Evolutionary conservation across 2,797 vertebrate genomes (phyloP).

Genomic region (Thalassophryne amazonica): DNA sequence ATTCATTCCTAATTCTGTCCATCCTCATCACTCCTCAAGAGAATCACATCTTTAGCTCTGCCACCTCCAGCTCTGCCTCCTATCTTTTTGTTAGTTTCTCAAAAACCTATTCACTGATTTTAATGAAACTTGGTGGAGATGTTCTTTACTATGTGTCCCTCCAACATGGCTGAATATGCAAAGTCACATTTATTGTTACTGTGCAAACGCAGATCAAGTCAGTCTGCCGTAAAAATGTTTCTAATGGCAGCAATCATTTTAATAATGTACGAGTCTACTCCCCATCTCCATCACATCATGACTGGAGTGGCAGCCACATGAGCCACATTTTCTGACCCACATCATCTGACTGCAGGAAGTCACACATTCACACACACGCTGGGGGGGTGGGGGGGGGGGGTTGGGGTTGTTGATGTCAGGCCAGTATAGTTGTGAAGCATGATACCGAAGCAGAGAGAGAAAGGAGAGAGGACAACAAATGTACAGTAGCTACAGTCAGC

Average conservation of each 20-base stretch:
- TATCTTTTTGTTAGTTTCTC: too few species aligned
- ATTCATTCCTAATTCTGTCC: too few species aligned
- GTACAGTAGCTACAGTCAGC: too few species aligned
- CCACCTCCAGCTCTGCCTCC: too few species aligned
- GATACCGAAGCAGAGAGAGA: constrained; percentile 1
- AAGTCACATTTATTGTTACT: constrained; percentile 10
- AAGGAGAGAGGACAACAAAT: not conserved
- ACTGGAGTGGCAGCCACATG: constrained; percentile 56
- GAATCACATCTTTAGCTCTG: too few species aligned
- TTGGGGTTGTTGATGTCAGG: too few species aligned
- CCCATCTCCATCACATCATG: constrained; percentile 21
- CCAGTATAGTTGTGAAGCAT: not conserved
- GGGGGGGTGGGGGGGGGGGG: not conserved
- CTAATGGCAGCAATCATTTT: constrained; percentile 63
- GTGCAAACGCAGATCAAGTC: constrained; percentile 40
- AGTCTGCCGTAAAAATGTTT: constrained; percentile 63
- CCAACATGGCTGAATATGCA: too few species aligned
- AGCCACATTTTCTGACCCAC: constrained; percentile 27
- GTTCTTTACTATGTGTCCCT: too few species aligned
- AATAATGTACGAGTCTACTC: constrained; percentile 61
- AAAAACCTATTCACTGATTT: too few species aligned
- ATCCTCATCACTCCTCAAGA: too few species aligned
- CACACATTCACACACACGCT: not conserved
- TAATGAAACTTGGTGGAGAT: too few species aligned
- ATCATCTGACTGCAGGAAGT: constrained; percentile 20